Conservation (phyloP, 2,113 vertebrate genomes). For the Rutilus rutilus region DNA sequence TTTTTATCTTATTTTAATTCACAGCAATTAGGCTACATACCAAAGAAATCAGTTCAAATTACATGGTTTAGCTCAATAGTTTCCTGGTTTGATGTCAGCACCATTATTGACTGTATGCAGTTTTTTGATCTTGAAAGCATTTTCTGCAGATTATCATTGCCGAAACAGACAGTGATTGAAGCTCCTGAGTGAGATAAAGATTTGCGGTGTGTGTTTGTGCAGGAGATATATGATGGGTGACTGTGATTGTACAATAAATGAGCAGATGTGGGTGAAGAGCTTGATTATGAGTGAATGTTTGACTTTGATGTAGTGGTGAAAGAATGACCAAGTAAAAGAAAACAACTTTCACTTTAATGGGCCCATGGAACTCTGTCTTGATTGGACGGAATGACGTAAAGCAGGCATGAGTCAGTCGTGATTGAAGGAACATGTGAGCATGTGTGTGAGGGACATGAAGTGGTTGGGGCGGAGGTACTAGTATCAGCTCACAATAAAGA, state of each 20-base stretch:
- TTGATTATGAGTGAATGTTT: constrained; percentile 39
- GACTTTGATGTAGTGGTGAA: constrained; percentile 45
- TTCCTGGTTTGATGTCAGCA: constrained; percentile 12
- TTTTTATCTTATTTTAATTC: not conserved
- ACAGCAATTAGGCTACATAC: not conserved
- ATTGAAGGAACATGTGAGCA: constrained; percentile 49
- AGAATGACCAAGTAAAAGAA: constrained; percentile 52
- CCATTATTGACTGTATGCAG: not conserved
- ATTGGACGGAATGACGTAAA: constrained; percentile 68
- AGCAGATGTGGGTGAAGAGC: constrained; percentile 52
- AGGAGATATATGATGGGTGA: constrained; percentile 8
- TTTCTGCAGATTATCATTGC: constrained; percentile 11
- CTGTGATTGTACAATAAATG: constrained; percentile 41
- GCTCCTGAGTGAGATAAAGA: constrained; percentile 23
- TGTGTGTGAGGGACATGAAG: constrained; percentile 25
- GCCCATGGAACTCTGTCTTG: constrained; percentile 44
- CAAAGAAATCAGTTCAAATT: not conserved
- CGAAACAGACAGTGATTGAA: constrained; percentile 13
- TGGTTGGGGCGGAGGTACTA: constrained; percentile 41
- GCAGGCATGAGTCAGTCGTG: constrained; percentile 75
- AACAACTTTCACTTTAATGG: constrained; percentile 52
- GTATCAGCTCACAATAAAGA: constrained; percentile 53
- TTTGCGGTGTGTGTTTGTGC: constrained; percentile 5
- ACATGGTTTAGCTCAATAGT: not conserved
- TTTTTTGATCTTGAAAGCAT: constrained; percentile 17